phyloP scores from a whole-genome alignment of 2,888 invertebrate genomes.

The Agrochola lychnidis region DNA sequence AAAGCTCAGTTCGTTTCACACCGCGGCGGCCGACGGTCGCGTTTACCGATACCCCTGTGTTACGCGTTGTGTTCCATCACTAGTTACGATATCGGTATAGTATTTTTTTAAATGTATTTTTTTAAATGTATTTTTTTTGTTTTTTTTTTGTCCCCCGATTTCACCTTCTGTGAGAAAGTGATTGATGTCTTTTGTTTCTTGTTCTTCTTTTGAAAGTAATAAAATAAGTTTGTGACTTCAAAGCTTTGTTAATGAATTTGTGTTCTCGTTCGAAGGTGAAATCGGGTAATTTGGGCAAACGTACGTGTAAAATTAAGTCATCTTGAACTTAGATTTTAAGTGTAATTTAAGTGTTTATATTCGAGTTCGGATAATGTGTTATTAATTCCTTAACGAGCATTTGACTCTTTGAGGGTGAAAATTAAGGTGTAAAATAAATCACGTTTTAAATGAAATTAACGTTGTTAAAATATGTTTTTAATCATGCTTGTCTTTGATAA shows the following conservation, averaged over 20 bases:
- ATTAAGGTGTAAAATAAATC: conserved; percentile 5
- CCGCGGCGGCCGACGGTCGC: conserved; percentile 56
- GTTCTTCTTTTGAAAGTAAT: background rate
- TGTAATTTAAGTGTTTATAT: background rate
- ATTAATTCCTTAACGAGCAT: background rate
- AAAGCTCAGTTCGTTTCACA: conserved; percentile 64
- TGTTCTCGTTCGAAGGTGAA: conserved; percentile 53
- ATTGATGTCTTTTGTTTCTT: background rate
- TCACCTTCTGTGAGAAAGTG: conserved; percentile 49
- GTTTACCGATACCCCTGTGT: conserved; percentile 29
- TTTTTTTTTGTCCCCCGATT: conserved; percentile 42
- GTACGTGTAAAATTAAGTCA: conserved; percentile 45
- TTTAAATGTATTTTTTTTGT: no score
- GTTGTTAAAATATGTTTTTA: background rate
- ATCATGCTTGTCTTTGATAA: background rate
- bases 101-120: conserved; percentile 36
- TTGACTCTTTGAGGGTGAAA: background rate
- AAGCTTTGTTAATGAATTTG: conserved; percentile 18
- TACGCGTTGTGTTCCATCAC: conserved; percentile 50
- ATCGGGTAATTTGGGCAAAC: conserved; percentile 56
- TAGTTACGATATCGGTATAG: conserved; percentile 61
- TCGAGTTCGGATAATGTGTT: conserved; percentile 22
- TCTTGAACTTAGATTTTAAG: conserved; percentile 10
- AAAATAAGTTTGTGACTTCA: conserved; percentile 33
- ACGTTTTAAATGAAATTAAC: background rate